These are phyloP conservation scores for Myiotriccus ornatus DNA, from an alignment of 2,797 vertebrate species.

Conservation along the genomic window DNA sequence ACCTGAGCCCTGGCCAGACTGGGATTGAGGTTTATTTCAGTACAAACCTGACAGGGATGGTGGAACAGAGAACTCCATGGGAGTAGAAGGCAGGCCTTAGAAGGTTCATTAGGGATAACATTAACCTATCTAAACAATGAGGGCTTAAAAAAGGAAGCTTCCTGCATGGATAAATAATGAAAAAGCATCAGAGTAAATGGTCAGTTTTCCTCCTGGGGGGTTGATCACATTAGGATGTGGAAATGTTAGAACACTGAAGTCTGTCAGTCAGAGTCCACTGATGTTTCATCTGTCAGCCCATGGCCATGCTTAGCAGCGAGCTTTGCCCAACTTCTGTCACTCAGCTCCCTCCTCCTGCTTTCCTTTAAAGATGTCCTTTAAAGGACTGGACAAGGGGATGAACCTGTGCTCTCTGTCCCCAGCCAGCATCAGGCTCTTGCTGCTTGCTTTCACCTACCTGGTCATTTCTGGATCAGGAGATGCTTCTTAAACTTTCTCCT, in stretches of 20 bases:
- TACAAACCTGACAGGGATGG: neutral
- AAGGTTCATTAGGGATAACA: neutral
- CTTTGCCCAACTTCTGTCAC: neutral
- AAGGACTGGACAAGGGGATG: neutral
- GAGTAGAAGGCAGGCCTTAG: neutral
- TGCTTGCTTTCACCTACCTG: neutral
- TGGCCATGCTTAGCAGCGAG: neutral
- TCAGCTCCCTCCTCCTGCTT: neutral
- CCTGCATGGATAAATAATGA: neutral
- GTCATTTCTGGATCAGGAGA: neutral
- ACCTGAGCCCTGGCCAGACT: neutral
- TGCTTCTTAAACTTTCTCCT: neutral
- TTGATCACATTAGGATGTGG: neutral
- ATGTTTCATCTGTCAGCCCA: neutral
- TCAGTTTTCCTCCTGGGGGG: neutral
- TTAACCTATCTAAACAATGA: neutral
- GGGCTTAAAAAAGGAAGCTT: neutral
- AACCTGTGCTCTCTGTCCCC: neutral
- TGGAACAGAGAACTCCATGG: neutral
- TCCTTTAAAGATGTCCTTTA: neutral
- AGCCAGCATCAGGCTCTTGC: neutral
- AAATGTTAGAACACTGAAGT: neutral
- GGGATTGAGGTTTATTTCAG: neutral
- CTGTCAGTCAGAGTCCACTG: neutral
- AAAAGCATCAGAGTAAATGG: neutral